Conservation (phyloP, 2,888 invertebrate genomes). For the Autographa pulchrina region DNA sequence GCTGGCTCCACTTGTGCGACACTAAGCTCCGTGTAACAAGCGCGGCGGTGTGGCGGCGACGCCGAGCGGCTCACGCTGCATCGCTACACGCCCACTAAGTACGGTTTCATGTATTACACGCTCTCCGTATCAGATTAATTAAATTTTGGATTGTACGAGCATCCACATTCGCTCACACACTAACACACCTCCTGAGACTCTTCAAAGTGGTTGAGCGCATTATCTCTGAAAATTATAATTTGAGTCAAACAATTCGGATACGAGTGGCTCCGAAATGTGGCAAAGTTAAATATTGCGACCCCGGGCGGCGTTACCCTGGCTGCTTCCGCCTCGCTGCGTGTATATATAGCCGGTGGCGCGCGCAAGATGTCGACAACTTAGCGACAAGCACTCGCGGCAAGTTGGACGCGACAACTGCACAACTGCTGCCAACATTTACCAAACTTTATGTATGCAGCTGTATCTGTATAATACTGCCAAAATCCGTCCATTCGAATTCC, state of each 20-base stretch:
- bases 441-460: constrained; percentile 46
- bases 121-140: constrained; percentile 53
- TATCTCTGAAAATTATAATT: constrained; percentile 23
- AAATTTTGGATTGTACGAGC: constrained; percentile 24
- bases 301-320: background rate
- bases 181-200: background rate
- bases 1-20: constrained; percentile 17
- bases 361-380: constrained; percentile 43
- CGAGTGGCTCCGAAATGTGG: constrained; percentile 10
- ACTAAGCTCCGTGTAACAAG: constrained; percentile 36
- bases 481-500: constrained; percentile 31
- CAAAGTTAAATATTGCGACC: background rate
- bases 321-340: constrained; percentile 5
- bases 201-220: constrained; percentile 30
- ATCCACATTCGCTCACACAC: constrained; percentile 25
- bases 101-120: constrained; percentile 58
- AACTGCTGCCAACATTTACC: constrained; percentile 56
- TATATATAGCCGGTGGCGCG: constrained; percentile 12
- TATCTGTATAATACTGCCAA: constrained; percentile 40
- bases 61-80: constrained; percentile 37
- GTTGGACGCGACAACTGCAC: constrained; percentile 37
- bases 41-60: constrained; percentile 7
- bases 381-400: constrained; percentile 37
- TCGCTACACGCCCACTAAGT: constrained; percentile 52
- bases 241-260: constrained; percentile 9